Percentiles rank a stretch among this genome's conserved stretches.
Conservation (phyloP, 2,113 vertebrate species). For the Sturnira hondurensis region DNA sequence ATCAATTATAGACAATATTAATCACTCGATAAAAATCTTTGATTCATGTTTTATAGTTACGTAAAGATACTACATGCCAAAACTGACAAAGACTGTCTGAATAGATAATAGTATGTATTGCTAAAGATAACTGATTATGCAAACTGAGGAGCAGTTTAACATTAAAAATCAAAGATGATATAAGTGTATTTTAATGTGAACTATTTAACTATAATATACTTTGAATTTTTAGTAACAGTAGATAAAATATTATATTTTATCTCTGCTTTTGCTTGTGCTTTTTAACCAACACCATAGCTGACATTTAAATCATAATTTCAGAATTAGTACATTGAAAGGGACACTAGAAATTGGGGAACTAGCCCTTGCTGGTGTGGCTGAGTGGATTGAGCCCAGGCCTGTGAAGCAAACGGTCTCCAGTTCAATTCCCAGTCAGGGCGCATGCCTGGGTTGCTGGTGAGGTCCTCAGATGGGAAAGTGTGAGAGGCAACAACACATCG, state of each 20-base stretch:
- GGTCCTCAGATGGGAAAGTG: too few species aligned
- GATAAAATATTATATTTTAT: not conserved
- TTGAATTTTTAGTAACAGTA: not conserved
- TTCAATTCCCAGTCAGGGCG: too few species aligned
- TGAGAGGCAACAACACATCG: too few species aligned
- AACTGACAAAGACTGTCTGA: slow-evolving; percentile 12
- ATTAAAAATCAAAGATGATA: not conserved
- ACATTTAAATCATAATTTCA: slow-evolving; percentile 1
- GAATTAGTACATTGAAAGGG: slow-evolving; percentile 7
- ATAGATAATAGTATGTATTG: not conserved
- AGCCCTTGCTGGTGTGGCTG: too few species aligned
- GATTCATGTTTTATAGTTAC: slow-evolving; percentile 15
- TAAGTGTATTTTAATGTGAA: slow-evolving; percentile 23
- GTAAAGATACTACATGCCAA: slow-evolving; percentile 1
- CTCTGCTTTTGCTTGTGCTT: not conserved
- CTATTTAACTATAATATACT: slow-evolving; percentile 29
- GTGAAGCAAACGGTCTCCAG: too few species aligned
- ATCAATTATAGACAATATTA: not conserved
- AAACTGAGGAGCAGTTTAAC: not conserved
- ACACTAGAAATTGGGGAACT: not conserved
- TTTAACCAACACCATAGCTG: not conserved
- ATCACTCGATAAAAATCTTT: slow-evolving; percentile 30
- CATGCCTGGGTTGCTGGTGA: too few species aligned
- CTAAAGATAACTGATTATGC: not conserved
- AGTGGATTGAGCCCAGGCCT: too few species aligned